These are phyloP conservation scores for Asbolus verrucosus DNA, from an alignment of 1,140 invertebrate genomes.

Conservation along the genomic window DNA sequence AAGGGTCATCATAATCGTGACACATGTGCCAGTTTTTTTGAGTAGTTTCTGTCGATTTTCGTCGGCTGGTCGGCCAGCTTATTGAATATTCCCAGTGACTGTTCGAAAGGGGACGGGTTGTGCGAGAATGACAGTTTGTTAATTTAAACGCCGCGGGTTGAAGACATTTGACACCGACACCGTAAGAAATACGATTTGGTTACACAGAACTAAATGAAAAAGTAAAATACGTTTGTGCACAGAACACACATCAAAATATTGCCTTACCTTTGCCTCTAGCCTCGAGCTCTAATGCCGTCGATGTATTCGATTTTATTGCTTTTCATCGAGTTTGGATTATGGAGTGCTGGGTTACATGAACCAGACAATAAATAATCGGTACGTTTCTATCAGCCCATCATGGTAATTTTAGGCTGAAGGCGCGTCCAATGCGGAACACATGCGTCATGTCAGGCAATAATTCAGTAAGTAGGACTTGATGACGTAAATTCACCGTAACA, in stretches of 20 bases:
- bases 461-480: constrained; percentile 18
- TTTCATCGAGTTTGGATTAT: constrained; percentile 18
- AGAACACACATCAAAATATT: constrained; percentile 32
- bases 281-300: too few relatives aligned
- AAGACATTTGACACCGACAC: constrained; percentile 53
- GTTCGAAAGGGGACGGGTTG: constrained; percentile 47
- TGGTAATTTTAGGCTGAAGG: constrained; percentile 10
- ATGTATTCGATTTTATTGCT: constrained; percentile 19
- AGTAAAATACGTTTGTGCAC: too few relatives aligned
- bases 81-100: constrained; percentile 47
- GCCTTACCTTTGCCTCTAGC: neutral
- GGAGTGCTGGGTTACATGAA: constrained; percentile 8
- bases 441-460: constrained; percentile 23
- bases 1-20: constrained; percentile 15
- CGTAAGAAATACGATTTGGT: constrained; percentile 42
- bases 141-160: constrained; percentile 54
- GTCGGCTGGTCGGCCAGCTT: constrained; percentile 18
- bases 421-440: constrained; percentile 24
- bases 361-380: constrained; percentile 21
- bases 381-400: constrained; percentile 17
- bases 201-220: constrained; percentile 3
- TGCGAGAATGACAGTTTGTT: constrained; percentile 55
- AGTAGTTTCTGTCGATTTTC: constrained; percentile 35
- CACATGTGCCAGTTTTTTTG: constrained; percentile 30
- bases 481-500: too few relatives aligned